Conservation (phyloP, 1,140 invertebrate species). For the Danaus plexippus region DNA sequence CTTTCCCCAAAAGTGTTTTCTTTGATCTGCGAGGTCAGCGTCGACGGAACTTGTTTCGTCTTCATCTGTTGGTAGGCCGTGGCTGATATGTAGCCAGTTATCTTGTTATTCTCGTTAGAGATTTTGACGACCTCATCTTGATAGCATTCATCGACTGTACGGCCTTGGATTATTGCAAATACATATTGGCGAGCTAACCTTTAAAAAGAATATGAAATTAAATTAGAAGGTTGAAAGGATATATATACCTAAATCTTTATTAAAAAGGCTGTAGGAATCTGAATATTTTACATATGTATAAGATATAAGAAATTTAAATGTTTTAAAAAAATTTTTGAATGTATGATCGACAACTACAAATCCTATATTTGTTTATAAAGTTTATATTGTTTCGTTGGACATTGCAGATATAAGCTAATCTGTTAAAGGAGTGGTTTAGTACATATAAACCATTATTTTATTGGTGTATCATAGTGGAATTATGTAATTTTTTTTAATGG, state of each 20-base stretch:
- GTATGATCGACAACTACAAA: background rate
- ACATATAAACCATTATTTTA: too few relatives aligned
- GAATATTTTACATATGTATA: too few relatives aligned
- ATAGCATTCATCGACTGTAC: constrained; percentile 72
- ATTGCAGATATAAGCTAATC: too few relatives aligned
- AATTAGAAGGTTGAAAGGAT: too few relatives aligned
- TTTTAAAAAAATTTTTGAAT: background rate
- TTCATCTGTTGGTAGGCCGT: constrained; percentile 50
- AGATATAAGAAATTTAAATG: too few relatives aligned
- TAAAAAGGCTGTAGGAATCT: too few relatives aligned
- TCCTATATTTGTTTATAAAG: too few relatives aligned
- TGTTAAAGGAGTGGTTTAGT: too few relatives aligned
- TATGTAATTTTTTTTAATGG: too few relatives aligned
- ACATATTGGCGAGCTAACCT: constrained; percentile 76
- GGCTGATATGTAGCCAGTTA: constrained; percentile 63
- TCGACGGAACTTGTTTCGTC: constrained; percentile 28
- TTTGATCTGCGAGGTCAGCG: constrained; percentile 53
- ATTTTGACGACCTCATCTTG: constrained; percentile 61
- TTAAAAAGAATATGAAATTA: constrained; percentile 17
- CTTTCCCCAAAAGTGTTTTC: constrained; percentile 48
- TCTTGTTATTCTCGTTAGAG: constrained; percentile 37
- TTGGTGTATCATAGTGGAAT: too few relatives aligned
- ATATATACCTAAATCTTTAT: too few relatives aligned
- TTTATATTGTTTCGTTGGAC: too few relatives aligned
- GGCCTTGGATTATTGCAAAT: constrained; percentile 74